Evolutionary conservation across 2,113 vertebrate genomes (phyloP), one percentile per base, ranked within the genome.

Genomic region (Neogale vison): DNA sequence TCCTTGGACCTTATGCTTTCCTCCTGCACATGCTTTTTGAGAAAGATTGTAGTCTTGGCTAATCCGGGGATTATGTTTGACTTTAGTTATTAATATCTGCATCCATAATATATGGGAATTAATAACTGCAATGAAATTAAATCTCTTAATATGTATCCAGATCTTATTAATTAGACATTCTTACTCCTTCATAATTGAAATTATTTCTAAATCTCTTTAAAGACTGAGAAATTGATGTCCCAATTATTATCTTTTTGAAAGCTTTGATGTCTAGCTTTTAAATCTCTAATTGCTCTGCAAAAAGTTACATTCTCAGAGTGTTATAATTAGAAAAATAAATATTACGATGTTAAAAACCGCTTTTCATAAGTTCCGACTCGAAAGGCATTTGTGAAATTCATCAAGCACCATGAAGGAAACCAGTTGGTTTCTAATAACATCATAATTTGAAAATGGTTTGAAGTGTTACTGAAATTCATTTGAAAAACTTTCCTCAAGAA

Each of bases 71-170:
- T 85, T 81, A 23, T 36, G 9, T 72, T 93, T 50, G 24, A 34
- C 65, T 97, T 97, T 84, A 6, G 63, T 94, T 61, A 85, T 79
- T 95, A 90, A 91, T 81, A 93, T 91, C 97, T 93, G 93, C 92
- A 97, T 98, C 65, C 77, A 59, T 84, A 90, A 96, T 98, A 82
- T 81, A 98, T 97, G 96, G 79, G 65, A 80, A 96, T 98, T 97
- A 92, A 98, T 98, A 94, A 97, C 29, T 79, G 84, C 29, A 72
- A 96, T 97, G 92, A 95, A 83, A 94, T 98, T 98, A 86, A 97
- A 96, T 93, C 36, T 74, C n/a, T 57, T 94, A 97, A 98, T 97
- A 34, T 18, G 2, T 96, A 95, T 92, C 82, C 93, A 77, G 65
- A 76, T 36, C 86, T 98, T 52, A 13, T 69, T 97, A 95, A 98